Conservation (phyloP, 2,888 invertebrate genomes). For the Tortricodes alternella region DNA sequence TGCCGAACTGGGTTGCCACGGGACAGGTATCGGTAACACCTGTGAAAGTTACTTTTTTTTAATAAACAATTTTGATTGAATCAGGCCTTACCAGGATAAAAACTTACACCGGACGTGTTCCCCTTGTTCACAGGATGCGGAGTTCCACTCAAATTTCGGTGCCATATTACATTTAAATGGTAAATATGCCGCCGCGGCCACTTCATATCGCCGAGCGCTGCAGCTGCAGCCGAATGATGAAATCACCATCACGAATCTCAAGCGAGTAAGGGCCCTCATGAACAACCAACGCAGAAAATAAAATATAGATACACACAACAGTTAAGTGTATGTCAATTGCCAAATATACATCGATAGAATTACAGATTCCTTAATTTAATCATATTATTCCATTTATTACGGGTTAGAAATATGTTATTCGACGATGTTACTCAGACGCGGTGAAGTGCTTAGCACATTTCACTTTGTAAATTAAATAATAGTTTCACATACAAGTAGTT, state of each 20-base stretch:
- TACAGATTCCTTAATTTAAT: constrained; percentile 14
- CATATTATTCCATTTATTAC: constrained; percentile 20
- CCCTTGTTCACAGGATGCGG: constrained; percentile 85
- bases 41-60: too few relatives aligned
- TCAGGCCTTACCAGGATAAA: too few relatives aligned
- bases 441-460: constrained; percentile 9
- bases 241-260: constrained; percentile 94
- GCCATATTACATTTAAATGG: constrained; percentile 97
- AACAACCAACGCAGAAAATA: constrained; percentile 64
- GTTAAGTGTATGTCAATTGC: constrained; percentile 71
- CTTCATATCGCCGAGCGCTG: constrained; percentile 92
- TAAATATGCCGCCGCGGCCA: constrained; percentile 93
- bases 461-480: constrained; percentile 23
- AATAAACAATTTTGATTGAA: too few relatives aligned
- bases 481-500: constrained; percentile 30
- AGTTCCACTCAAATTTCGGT: constrained; percentile 96
- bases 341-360: constrained; percentile 54
- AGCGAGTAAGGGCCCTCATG: constrained; percentile 75
- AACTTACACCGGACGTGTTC: too few relatives aligned
- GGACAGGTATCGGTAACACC: too few relatives aligned
- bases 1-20: too few relatives aligned
- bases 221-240: constrained; percentile 93
- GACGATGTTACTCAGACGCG: too few relatives aligned
- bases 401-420: constrained; percentile 17
- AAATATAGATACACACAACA: constrained; percentile 31